Base-by-base conservation (phyloP, 2,888 invertebrate genomes). In the Drosophila nr. medialis region DNA sequence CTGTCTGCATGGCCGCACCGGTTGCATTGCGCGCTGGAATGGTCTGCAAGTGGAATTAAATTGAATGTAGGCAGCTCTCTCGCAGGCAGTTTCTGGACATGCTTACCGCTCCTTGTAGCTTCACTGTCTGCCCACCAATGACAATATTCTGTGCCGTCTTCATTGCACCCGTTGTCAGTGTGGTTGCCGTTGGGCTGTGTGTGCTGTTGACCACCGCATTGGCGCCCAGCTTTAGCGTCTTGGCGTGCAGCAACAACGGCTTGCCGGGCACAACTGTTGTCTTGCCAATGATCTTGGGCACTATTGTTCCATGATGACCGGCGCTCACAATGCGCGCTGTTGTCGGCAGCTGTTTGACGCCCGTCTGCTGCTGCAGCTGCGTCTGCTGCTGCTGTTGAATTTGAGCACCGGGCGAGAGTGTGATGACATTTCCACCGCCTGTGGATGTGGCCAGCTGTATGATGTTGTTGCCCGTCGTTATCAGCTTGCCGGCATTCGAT, bases 371-470 rank as follows among this genome's bases (percentile, higher is more conserved):
- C 67, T 29, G 72, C 67, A 48, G 74, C 63, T 29, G 53, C 24
- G 48, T 18, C 21, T 94, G 8, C 93, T 86, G 8, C 29, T 66
- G 66, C 29, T 75, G 69, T 34, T 69, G 75, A 2, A 32, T 27
- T 50, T 81, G 75, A 4, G 49, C 45, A 32, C 38, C 70, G 18
- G 88, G 66, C 18, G 73, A 15, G 36, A 89, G 48, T 4, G 87
- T 80, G 45, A 76, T 77, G 10, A 86, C 67, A 66, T 82, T 85
- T n/a, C 81, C 65, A n/a, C 55, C 38, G 15, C 60, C 10, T 6
- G 71, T 84, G 11, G 75, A 73, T 15, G 93, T 92, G 4, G 94
- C 92, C 55, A 94, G 81, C 80, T 94, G 94, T 38, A 94, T 94
- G 4, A 94, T 92, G 81, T 94, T 94, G 8, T 93, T 91, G 2